phyloP scores from a whole-genome alignment of 2,888 invertebrate species.

The Microdon myrmicae region DNA sequence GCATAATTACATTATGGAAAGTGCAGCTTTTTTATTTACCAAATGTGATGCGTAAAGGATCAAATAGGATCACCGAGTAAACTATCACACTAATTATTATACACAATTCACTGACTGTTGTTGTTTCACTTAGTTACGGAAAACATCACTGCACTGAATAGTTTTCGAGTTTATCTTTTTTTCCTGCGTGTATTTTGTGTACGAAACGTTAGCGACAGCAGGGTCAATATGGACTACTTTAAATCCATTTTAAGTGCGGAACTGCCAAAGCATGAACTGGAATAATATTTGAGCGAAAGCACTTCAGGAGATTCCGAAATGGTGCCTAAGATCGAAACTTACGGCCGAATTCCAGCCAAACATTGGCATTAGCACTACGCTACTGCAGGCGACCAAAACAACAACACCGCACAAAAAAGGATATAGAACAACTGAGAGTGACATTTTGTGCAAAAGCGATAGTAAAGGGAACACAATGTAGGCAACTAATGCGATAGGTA shows the following conservation, averaged over 20 bases:
- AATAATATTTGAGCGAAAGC: slow-evolving; percentile 52
- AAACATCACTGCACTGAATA: neutral
- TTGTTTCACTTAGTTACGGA: too few relatives aligned
- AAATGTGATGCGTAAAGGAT: too few relatives aligned
- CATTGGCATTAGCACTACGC: slow-evolving; percentile 14
- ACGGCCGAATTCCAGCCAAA: slow-evolving; percentile 34
- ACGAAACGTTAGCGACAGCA: too few relatives aligned
- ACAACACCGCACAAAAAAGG: slow-evolving; percentile 15
- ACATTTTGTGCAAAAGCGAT: slow-evolving; percentile 17
- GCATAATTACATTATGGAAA: too few relatives aligned
- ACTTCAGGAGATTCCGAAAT: slow-evolving; percentile 43
- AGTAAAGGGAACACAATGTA: slow-evolving; percentile 19
- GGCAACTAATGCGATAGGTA: slow-evolving; percentile 31
- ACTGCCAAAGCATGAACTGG: slow-evolving; percentile 54
- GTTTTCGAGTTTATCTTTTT: too few relatives aligned
- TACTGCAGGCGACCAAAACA: slow-evolving; percentile 3
- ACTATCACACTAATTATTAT: too few relatives aligned
- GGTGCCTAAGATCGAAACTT: slow-evolving; percentile 25
- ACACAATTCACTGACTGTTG: too few relatives aligned
- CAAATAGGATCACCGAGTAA: too few relatives aligned
- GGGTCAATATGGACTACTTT: too few relatives aligned
- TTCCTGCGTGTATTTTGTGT: too few relatives aligned
- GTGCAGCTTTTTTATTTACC: too few relatives aligned
- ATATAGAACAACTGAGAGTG: slow-evolving; percentile 36
- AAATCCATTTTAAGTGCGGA: slow-evolving; percentile 54